phyloP scores from a whole-genome alignment of 2,797 vertebrate species.

The Thamnophis elegans region DNA sequence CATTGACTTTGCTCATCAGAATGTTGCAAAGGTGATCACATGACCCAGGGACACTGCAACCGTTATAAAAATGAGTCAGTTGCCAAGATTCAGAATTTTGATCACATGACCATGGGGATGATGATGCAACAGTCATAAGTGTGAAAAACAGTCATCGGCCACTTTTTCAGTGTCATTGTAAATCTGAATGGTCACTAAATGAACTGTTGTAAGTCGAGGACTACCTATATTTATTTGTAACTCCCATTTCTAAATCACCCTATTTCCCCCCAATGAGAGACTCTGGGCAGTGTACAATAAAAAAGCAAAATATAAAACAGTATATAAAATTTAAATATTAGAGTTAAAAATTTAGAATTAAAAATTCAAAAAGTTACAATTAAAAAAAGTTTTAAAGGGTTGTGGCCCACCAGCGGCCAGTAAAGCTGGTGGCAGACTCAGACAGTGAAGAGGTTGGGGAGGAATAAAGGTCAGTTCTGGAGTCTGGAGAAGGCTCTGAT shows the following conservation, averaged over 20 bases:
- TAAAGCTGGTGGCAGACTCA: too few relatives aligned
- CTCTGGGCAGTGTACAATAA: neutral
- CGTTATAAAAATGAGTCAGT: neutral
- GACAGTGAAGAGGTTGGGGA: too few relatives aligned
- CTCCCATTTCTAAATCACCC: neutral
- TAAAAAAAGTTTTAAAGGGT: neutral
- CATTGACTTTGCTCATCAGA: neutral
- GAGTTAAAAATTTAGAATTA: neutral
- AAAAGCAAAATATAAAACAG: neutral
- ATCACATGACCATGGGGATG: neutral
- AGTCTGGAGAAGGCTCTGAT: too few relatives aligned
- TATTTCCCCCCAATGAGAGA: neutral
- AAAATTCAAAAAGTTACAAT: neutral
- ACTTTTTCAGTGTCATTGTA: neutral
- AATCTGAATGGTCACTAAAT: neutral
- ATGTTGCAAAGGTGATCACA: neutral
- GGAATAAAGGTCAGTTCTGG: too few relatives aligned
- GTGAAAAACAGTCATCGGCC: neutral
- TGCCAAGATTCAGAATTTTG: neutral
- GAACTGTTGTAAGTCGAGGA: neutral
- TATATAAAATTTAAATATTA: neutral
- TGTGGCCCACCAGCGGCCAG: too few relatives aligned
- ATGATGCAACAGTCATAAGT: neutral
- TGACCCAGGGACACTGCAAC: neutral
- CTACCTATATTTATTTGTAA: neutral